Evolutionary conservation across 1,140 invertebrate genomes (phyloP), one percentile per base, ranked within the genome.

Genomic region (Teleogryllus occipitalis): DNA sequence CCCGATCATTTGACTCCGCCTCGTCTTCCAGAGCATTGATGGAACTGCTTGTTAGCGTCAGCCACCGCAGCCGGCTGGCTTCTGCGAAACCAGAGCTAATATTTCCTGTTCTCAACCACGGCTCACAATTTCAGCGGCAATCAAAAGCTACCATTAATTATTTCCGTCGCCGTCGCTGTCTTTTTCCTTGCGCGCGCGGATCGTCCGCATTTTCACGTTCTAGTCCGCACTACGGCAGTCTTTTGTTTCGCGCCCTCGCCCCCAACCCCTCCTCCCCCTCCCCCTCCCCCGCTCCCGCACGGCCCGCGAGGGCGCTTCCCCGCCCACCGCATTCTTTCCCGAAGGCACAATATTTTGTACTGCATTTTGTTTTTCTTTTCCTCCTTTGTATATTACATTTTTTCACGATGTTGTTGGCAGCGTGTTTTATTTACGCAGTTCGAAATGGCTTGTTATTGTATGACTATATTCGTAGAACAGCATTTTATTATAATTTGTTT

Each of bases 401-500:
- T 65, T 65, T 65, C 54, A 65, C 54, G 54, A 65, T 18, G 54
- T 65, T 65, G 54, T 65, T 65, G 10, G 54, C 54, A 65, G 54
- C 54, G 54, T 65, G 18, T 65, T 65, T 65, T 65, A 65, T 65
- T 65, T 65, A 65, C 54, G 54, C 54, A 65, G 18, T 14, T 65
- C 54, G 54, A 65, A 65, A 65, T 65, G 54, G 10, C 54, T 65
- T 65, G 54, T 65, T 65, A 65, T 65, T 65, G 54, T 65, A 14
- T 65, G 54, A 65, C 54, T 65, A 7, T 65, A 65, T 65, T 65
- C 54, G 54, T 65, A 65, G 54, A 65, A 18, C 54, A 14, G 54
- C 10, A 65, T 65, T 65, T 65, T 65, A 65, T 65, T 65, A 65
- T 65, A 65, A 65, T 65, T 65, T 65, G 54, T 65, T 65, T 65